A percentile compares a stretch with the other conserved stretches of the same genome.
Conservation (phyloP, 2,797 vertebrate genomes). For the Tiaroga cobitis region DNA sequence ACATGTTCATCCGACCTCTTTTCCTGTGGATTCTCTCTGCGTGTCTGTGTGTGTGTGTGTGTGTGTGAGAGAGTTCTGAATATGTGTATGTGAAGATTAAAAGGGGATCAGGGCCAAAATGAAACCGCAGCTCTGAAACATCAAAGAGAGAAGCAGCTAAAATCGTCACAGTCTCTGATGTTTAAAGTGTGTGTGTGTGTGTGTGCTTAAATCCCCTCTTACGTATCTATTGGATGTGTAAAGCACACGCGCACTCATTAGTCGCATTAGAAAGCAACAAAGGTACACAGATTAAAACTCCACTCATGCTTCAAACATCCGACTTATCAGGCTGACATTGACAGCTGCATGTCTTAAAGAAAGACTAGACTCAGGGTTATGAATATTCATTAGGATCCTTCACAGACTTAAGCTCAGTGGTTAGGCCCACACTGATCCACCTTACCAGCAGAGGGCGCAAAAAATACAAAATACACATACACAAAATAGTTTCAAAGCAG, state of each 20-base stretch:
- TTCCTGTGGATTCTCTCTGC: constrained; percentile 17
- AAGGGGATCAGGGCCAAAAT: constrained; percentile 34
- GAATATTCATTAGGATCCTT: constrained; percentile 20
- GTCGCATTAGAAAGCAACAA: constrained; percentile 19
- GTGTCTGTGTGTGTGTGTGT: not conserved
- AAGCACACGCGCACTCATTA: constrained; percentile 24
- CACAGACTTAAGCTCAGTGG: constrained; percentile 22
- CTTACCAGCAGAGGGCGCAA: constrained; percentile 20
- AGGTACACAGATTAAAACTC: constrained; percentile 34
- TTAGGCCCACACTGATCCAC: not conserved
- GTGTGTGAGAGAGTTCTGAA: not conserved
- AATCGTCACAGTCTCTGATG: constrained; percentile 31
- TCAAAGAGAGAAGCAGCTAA: constrained; percentile 39
- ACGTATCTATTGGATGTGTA: constrained; percentile 3
- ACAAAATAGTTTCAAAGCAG: not conserved
- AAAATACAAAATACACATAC: not conserved
- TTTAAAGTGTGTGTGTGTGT: constrained; percentile 29
- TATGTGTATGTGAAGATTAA: constrained; percentile 30
- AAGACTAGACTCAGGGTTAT: not conserved
- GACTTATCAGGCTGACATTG: constrained; percentile 31
- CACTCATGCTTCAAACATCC: constrained; percentile 24
- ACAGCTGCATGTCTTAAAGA: constrained; percentile 15
- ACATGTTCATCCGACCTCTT: constrained; percentile 17
- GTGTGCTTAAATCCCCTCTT: constrained; percentile 16
- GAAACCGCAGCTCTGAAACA: constrained; percentile 28